A percentile compares a stretch with the other conserved stretches of the same genome.
These are phyloP conservation scores for Philopotamus ludificatus DNA, from an alignment of 1,140 invertebrate species.

Conservation along the genomic window DNA sequence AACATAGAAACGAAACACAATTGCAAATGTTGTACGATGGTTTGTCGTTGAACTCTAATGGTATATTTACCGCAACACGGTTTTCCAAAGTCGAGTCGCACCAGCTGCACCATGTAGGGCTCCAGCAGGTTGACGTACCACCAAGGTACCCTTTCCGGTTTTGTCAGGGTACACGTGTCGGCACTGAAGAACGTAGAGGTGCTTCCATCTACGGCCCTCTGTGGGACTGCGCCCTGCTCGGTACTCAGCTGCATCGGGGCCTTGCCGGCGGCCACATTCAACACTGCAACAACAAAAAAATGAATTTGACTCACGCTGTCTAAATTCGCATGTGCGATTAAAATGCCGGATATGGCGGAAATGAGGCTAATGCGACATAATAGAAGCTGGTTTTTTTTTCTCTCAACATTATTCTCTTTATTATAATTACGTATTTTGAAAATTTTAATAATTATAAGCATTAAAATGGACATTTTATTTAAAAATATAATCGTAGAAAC, in stretches of 20 bases:
- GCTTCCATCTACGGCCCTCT: conserved; percentile 88
- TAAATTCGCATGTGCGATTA: background rate
- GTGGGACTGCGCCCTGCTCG: conserved; percentile 79
- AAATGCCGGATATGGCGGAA: background rate
- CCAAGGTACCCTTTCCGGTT: conserved; percentile 80
- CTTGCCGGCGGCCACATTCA: conserved; percentile 94
- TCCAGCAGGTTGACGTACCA: conserved; percentile 95
- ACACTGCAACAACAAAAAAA: conserved; percentile 62
- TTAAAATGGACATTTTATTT: no score
- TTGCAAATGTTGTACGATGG: no score
- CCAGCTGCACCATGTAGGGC: conserved; percentile 93
- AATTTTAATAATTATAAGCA: no score
- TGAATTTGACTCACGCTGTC: background rate
- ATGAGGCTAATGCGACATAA: no score
- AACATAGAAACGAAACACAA: conserved; percentile 5
- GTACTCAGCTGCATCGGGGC: conserved; percentile 92
- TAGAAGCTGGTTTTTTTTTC: no score
- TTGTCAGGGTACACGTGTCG: conserved; percentile 86
- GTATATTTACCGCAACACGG: conserved; percentile 80
- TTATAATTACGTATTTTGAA: no score
- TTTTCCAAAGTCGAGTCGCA: conserved; percentile 88
- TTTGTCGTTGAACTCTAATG: background rate
- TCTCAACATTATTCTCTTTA: no score
- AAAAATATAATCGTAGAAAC: no score
- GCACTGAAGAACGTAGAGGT: conserved; percentile 78